phyloP scores from a whole-genome alignment of 2,888 invertebrate genomes.

The Camponotus fellah region DNA sequence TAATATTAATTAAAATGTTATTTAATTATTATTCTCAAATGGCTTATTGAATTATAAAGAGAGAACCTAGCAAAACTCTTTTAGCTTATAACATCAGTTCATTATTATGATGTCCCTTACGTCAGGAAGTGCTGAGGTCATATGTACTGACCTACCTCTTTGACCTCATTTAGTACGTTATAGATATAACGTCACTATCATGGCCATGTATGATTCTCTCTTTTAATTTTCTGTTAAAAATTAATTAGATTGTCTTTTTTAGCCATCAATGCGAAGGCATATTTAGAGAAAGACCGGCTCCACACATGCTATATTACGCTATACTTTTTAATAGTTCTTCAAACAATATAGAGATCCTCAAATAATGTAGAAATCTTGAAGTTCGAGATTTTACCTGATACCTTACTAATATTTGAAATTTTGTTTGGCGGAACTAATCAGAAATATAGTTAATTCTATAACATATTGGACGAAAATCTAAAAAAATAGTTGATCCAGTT shows the following conservation, averaged over 20 bases:
- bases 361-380: not conserved
- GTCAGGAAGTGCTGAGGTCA: slow-evolving; percentile 40
- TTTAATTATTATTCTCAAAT: not conserved
- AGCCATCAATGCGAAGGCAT: not conserved
- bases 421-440: not conserved
- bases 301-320: not conserved
- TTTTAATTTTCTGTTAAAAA: not conserved
- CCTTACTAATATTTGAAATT: not conserved
- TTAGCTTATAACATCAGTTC: not conserved
- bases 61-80: not conserved
- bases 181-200: slow-evolving; percentile 6
- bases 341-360: not conserved
- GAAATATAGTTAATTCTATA: not conserved
- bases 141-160: slow-evolving; percentile 48
- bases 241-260: not conserved
- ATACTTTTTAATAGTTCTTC: not conserved
- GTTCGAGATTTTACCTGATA: not conserved
- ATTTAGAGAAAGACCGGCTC: not conserved
- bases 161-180: slow-evolving; percentile 40
- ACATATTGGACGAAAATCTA: not conserved
- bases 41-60: not conserved
- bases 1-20: not conserved
- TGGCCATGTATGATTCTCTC: slow-evolving; percentile 9
- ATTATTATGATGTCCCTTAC: slow-evolving; percentile 14
- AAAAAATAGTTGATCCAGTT: not conserved